Evolutionary conservation across 1,140 invertebrate species (phyloP).

Genomic region (Listronotus bonariensis): DNA sequence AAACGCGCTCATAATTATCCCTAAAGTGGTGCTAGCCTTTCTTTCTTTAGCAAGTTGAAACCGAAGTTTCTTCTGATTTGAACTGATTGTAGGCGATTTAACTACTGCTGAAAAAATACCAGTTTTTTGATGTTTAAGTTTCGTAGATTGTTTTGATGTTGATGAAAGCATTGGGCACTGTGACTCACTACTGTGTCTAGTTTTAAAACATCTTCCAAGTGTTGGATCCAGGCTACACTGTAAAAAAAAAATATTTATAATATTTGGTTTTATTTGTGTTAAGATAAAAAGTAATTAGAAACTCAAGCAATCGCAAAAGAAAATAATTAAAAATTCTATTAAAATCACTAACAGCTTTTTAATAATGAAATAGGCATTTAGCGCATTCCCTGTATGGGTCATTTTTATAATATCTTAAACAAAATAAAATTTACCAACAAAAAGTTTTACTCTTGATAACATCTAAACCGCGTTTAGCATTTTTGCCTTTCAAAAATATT

Average conservation of each 20-base stretch:
- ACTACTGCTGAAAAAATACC: conserved; percentile 43
- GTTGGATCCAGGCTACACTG: conserved; percentile 68
- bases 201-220: conserved; percentile 65
- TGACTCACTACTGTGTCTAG: conserved; percentile 71
- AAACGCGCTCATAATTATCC: conserved; percentile 97
- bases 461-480: no score
- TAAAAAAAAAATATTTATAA: conserved; percentile 54
- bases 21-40: conserved; percentile 94
- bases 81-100: conserved; percentile 58
- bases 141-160: conserved; percentile 48
- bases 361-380: no score
- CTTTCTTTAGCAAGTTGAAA: conserved; percentile 86
- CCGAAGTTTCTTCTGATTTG: conserved; percentile 73
- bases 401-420: no score
- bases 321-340: no score
- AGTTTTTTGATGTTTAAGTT: conserved; percentile 50
- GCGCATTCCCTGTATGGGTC: no score
- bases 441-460: no score
- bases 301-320: no score
- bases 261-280: not conserved
- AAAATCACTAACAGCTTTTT: no score
- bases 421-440: no score
- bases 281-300: no score
- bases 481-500: no score
- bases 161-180: conserved; percentile 71